Evolutionary conservation across 1,140 invertebrate genomes (phyloP), one percentile per base, ranked within the genome.

Genomic region (Drosophila setifemur): DNA sequence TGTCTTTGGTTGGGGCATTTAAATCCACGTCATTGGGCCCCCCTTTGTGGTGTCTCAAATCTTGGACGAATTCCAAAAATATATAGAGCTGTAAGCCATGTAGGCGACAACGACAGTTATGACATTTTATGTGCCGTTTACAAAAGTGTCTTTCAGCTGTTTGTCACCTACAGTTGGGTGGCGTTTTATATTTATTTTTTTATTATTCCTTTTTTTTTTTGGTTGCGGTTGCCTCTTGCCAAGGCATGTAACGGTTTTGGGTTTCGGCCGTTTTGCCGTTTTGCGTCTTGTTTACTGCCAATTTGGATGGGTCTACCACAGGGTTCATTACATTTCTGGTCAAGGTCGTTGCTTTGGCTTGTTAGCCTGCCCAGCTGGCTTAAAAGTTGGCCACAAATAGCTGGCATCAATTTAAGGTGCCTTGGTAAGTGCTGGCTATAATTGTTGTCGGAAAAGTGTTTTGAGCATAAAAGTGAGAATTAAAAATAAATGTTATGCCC

Each of bases 101-200:
- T 61, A 48, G 67, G 67, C 47, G 31, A 55, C 66, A 39, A 55
- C 74, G 79, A 75, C 79, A 85, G 66, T 85, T 86, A 79, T 85
- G 81, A 86, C 75, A 85, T 47, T 85, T 85, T 85, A 79, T 85
- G 71, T 78, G 81, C 67, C 81, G 73, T 43, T 54, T 58, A 74
- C 63, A 68, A 71, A 57, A 68, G 31, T 26, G 29, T 28, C 29
- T 37, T 68, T 49, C 31, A 45, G 42, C 42, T 35, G 31, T 33
- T 69, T 55, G 50, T 69, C 64, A 47, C 35, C 50, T 33, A 23
- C 21, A 6, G 26, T 26, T 25, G 21, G 1, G 23, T 26, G 28
- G 61, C 21, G 5, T 23, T 5, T 23, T 23, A 16, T 37, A 11
- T 31, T 4, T 31, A n/a, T 11, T 35, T 12, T 35, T 35, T 35